Evolutionary conservation across 2,113 vertebrate species (phyloP).

Genomic region (Dipodomys spectabilis): DNA sequence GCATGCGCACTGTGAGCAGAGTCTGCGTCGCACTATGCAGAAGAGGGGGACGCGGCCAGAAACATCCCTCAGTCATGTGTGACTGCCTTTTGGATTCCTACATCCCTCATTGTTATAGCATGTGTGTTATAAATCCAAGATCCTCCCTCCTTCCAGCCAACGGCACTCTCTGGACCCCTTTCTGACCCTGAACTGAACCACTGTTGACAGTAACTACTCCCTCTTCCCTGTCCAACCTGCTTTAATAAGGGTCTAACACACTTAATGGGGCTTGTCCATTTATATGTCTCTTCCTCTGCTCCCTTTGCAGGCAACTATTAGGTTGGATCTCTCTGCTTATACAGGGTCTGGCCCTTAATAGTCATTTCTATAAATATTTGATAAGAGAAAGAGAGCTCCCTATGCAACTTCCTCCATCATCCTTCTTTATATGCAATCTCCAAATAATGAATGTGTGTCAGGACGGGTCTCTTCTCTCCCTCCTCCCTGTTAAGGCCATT

Average conservation of each 20-base stretch:
- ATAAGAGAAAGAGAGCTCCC: constrained; percentile 17
- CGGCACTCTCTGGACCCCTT: not conserved
- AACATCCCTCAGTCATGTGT: not conserved
- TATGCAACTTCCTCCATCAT: not conserved
- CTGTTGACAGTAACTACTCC: not conserved
- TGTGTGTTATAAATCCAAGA: not conserved
- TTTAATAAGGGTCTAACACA: not conserved
- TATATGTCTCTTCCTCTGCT: not conserved
- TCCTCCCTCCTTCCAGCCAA: not conserved
- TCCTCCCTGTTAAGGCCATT: not conserved
- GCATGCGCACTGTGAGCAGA: not conserved
- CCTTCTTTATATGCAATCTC: not conserved
- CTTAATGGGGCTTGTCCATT: not conserved
- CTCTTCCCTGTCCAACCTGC: not conserved
- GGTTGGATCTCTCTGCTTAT: not conserved
- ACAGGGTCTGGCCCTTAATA: not conserved
- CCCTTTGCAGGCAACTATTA: constrained; percentile 28
- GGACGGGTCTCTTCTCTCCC: not conserved
- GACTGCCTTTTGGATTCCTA: not conserved
- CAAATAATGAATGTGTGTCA: not conserved
- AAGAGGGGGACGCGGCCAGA: not conserved
- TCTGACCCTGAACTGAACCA: not conserved
- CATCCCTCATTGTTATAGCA: too few species aligned
- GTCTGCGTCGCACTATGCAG: not conserved
- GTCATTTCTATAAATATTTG: constrained; percentile 24